These are phyloP conservation scores for Theretra japonica DNA, from an alignment of 2,888 invertebrate genomes.

Conservation along the genomic window DNA sequence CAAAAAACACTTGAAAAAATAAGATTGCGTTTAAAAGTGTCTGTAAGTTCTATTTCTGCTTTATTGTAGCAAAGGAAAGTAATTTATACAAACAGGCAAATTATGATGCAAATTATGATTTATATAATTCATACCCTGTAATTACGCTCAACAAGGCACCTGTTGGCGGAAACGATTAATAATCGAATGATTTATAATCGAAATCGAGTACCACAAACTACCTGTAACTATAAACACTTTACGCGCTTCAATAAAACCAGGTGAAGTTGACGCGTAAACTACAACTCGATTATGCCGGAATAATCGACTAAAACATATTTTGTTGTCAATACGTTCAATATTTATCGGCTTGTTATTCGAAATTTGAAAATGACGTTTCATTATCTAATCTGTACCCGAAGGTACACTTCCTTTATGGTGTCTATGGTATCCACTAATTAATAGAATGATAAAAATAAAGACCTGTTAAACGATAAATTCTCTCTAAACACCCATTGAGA, in stretches of 20 bases:
- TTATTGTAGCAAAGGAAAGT: not conserved
- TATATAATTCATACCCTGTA: not conserved
- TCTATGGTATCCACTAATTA: constrained; percentile 19
- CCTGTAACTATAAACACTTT: constrained; percentile 11
- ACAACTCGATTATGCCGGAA: constrained; percentile 10
- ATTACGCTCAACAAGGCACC: constrained; percentile 12
- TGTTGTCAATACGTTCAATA: constrained; percentile 15
- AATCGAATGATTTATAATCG: constrained; percentile 18
- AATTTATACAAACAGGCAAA: constrained; percentile 21
- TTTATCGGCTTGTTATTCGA: constrained; percentile 14
- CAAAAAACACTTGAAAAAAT: not conserved
- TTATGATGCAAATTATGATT: constrained; percentile 6
- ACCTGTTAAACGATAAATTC: constrained; percentile 21
- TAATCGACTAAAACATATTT: constrained; percentile 22
- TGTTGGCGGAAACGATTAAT: constrained; percentile 21
- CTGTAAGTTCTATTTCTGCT: not conserved
- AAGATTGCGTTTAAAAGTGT: no score
- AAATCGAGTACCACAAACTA: not conserved
- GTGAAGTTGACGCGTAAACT: not conserved
- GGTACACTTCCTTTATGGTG: constrained; percentile 20
- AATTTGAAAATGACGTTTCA: constrained; percentile 2
- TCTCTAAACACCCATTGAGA: constrained; percentile 20
- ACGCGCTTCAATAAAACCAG: not conserved
- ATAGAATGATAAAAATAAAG: constrained; percentile 2
- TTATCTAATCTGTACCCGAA: constrained; percentile 4